Percentiles rank a stretch among this genome's conserved stretches.
Conservation (phyloP, 2,113 vertebrate species). For the Albula goreensis region DNA sequence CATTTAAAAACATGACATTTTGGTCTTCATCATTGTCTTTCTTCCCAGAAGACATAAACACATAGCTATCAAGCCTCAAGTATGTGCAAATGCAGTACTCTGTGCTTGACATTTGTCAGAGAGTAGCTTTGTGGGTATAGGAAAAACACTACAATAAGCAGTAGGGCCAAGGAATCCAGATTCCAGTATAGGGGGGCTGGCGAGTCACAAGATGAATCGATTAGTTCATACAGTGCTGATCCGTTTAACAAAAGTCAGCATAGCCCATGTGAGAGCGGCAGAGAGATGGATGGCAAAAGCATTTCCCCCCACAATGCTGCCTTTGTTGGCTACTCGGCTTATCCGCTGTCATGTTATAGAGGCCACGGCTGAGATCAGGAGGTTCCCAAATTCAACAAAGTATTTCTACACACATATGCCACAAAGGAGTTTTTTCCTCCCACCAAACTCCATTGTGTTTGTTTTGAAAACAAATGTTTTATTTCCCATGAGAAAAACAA, state of each 20-base stretch:
- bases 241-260: neutral
- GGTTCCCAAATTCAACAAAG: slow-evolving; percentile 9
- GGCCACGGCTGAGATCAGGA: neutral
- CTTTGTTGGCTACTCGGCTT: slow-evolving; percentile 2
- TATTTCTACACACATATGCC: neutral
- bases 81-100: neutral
- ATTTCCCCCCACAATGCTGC: neutral
- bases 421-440: neutral
- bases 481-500: slow-evolving; percentile 7
- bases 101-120: neutral
- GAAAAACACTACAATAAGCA: neutral
- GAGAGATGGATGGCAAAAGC: neutral
- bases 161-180: neutral
- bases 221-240: neutral
- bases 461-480: neutral
- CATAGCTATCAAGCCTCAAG: too few species aligned
- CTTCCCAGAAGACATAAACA: too few species aligned
- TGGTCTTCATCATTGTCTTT: too few species aligned
- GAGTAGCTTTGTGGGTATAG: neutral
- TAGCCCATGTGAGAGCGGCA: neutral
- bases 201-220: neutral
- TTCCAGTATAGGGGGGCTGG: neutral
- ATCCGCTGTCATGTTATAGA: neutral
- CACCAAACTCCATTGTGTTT: neutral
- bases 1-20: too few species aligned